phyloP scores from a whole-genome alignment of 2,797 vertebrate genomes.

The Australoheros facetus region DNA sequence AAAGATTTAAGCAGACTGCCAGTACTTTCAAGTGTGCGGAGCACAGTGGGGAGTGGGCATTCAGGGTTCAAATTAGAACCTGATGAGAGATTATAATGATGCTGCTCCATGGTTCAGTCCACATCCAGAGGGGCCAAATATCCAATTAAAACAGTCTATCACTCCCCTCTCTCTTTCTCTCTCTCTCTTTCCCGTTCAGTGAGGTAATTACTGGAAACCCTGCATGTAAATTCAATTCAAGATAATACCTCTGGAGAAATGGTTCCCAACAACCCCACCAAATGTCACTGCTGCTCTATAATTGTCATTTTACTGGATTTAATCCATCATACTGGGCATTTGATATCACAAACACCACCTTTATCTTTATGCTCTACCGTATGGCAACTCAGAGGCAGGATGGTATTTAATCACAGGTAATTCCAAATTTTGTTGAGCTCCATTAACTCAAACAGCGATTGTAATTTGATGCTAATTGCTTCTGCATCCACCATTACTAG shows the following conservation, averaged over 20 bases:
- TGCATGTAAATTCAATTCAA: slow-evolving; percentile 75
- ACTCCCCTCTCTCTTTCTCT: slow-evolving; percentile 39
- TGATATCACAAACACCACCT: slow-evolving; percentile 46
- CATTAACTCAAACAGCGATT: slow-evolving; percentile 51
- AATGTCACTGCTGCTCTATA: slow-evolving; percentile 57
- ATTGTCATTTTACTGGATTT: slow-evolving; percentile 53
- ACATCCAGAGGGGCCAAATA: slow-evolving; percentile 83
- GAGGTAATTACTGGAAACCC: slow-evolving; percentile 75
- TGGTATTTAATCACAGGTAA: slow-evolving; percentile 50
- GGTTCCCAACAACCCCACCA: slow-evolving; percentile 56
- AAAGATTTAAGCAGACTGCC: slow-evolving; percentile 65
- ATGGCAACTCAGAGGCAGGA: slow-evolving; percentile 11
- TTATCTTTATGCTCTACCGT: slow-evolving; percentile 9
- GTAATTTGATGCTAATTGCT: slow-evolving; percentile 58
- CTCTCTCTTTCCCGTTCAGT: slow-evolving; percentile 41
- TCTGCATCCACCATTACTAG: slow-evolving; percentile 36
- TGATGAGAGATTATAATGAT: slow-evolving; percentile 80
- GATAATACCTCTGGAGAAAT: slow-evolving; percentile 68
- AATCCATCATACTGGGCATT: slow-evolving; percentile 36
- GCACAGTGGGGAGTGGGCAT: slow-evolving; percentile 72
- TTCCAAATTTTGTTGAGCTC: slow-evolving; percentile 36
- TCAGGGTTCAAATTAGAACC: slow-evolving; percentile 76
- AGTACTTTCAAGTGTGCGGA: slow-evolving; percentile 66
- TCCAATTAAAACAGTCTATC: slow-evolving; percentile 80
- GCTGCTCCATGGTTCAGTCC: slow-evolving; percentile 74